Evolutionary conservation across 2,797 vertebrate genomes (phyloP), one percentile per base, ranked within the genome.

Genomic region (Spinus pinus): DNA sequence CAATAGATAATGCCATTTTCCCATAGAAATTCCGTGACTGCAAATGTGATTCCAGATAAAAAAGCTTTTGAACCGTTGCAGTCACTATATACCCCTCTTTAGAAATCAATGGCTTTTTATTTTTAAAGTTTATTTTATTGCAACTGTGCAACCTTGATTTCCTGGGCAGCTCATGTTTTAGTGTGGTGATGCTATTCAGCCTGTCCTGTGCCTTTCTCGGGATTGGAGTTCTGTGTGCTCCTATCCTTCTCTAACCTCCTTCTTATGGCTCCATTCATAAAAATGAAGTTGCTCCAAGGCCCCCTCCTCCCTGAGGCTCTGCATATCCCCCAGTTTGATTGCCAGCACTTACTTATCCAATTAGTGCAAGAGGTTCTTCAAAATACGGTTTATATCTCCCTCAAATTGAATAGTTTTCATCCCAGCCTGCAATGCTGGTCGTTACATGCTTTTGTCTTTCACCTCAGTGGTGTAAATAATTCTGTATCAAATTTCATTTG

Each of bases 21-120:
- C 69, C 56, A 19, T 72, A 83, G 69, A 92, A 95, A 91, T 95
- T 75, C 75, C 0, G 0, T 46, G 88, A 69, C 39, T 86, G 84
- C 75, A 81, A 69, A 83, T 79, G 62, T 42, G 77, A 88, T 89
- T 93, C 81, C 44, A 88, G 94, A 74, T 93, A 86, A 94, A 75
- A 81, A 77, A 85, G 80, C 73, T 90, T 96, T 90, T 79, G 81
- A 94, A 81, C 71, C 47, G n/a, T 90, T 70, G 74, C 50, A 64
- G 64, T 71, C 42, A 30, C 61, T 60, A 39, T 10, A 2, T 71
- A 70, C 62, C 53, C 39, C 27, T 71, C 37, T 92, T 61, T 66
- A 94, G 81, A 90, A 93, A 86, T 89, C 80, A 66, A 14, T 74
- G 57, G 12, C 19, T 42, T 90, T 81, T 50, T 35, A 30, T 30